A percentile compares a stretch with the other conserved stretches of the same genome.
Conservation (phyloP, 2,113 vertebrate species). For the Sterna hirundo region DNA sequence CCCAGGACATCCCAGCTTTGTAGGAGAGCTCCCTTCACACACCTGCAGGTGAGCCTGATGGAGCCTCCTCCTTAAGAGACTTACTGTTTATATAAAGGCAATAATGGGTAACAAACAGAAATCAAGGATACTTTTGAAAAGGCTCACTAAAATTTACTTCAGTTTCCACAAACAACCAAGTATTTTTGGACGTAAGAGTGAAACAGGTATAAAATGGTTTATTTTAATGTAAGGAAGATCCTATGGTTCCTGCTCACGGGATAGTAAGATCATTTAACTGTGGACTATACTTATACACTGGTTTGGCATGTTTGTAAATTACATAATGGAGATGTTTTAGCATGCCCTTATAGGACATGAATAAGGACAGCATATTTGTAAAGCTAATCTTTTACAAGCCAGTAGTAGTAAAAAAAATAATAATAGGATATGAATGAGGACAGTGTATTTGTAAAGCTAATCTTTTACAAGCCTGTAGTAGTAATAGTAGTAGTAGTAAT, state of each 20-base stretch:
- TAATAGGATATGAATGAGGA: background rate
- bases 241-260: background rate
- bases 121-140: background rate
- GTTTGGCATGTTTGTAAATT: background rate
- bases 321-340: background rate
- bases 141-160: background rate
- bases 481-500: background rate
- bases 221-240: background rate
- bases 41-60: background rate
- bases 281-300: background rate
- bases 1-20: accelerated
- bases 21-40: background rate
- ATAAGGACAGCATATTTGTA: background rate
- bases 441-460: background rate
- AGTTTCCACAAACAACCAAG: background rate
- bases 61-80: background rate
- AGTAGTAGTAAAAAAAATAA: background rate
- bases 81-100: background rate
- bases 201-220: background rate
- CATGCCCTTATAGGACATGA: background rate
- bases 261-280: background rate
- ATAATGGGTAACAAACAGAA: background rate
- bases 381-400: background rate
- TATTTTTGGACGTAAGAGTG: background rate
- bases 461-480: background rate